Evolutionary conservation across 2,888 invertebrate genomes (phyloP), one percentile per base, ranked within the genome.

Genomic region (Chirona hameri): DNA sequence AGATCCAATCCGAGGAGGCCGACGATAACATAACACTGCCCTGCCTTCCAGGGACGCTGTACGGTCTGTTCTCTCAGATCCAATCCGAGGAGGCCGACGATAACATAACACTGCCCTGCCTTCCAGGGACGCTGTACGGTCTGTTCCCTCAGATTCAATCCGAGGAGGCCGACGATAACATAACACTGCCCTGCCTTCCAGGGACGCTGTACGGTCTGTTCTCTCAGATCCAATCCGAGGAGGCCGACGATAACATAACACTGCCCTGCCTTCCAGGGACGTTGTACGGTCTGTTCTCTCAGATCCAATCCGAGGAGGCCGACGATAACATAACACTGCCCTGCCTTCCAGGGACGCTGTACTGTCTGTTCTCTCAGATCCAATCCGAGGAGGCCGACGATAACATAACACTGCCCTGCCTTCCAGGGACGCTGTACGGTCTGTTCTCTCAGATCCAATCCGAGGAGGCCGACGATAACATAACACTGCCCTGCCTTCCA

Each of bases 41-140:
- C 55, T 52, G 24, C 82, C 48, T 81, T 88, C 85, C 87, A 90
- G 93, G 91, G 84, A 90, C 92, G 0, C 87, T 93, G 84, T 90
- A 90, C 83, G 93, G 93, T 82, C 88, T 94, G 81, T 93, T 93
- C 87, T 90, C 91, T 85, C 93, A 93, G 88, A 92, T 94, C 79
- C 80, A 80, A 52, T 80, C 52, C 0, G 87, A 91, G 21, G 90
- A 90, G 52, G 93, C 92, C 85, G 91, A 94, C 88, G 95, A 95
- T 87, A 88, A 83, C 52, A 15, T 92, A n/a, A n/a, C n/a, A n/a
- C n/a, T n/a, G n/a, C 12, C n/a, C 55, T 52, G 24, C 82, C 48
- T 81, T 88, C 85, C 87, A 90, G 93, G 91, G 84, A 90, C 92
- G 0, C 87, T 93, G 84, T 90, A 90, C 83, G 93, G 93, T 82